These are phyloP conservation scores for Nicator chloris DNA, from an alignment of 2,113 vertebrate genomes.

Conservation along the genomic window DNA sequence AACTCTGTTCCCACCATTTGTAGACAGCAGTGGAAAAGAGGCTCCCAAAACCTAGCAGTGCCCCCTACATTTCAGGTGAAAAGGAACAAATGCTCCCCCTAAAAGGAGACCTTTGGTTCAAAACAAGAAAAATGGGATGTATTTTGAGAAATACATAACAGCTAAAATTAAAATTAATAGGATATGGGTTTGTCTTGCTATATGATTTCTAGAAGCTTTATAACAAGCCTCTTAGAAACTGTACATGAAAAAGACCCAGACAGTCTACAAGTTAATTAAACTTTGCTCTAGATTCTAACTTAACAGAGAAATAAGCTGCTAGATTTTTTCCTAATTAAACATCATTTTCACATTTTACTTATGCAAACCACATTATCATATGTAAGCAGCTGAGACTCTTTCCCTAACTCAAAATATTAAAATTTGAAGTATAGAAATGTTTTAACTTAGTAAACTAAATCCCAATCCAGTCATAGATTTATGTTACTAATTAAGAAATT, in stretches of 20 bases:
- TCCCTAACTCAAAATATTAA: slow-evolving; percentile 6
- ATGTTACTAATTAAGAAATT: neutral
- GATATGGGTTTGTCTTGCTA: neutral
- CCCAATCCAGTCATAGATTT: neutral
- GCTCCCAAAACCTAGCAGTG: rapidly evolving
- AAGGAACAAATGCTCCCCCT: neutral
- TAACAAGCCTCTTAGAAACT: neutral
- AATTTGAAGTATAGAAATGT: neutral
- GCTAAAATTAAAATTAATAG: neutral
- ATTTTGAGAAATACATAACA: neutral
- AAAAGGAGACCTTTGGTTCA: neutral
- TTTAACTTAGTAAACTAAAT: neutral
- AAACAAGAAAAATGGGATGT: neutral
- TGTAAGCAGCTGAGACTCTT: neutral
- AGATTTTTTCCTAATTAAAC: slow-evolving; percentile 20
- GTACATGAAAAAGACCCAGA: neutral
- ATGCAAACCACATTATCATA: slow-evolving; percentile 4
- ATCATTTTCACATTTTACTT: slow-evolving; percentile 12
- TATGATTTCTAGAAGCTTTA: neutral
- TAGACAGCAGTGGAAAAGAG: neutral
- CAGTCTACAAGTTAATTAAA: slow-evolving; percentile 1
- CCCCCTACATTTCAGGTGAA: neutral
- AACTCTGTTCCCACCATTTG: neutral
- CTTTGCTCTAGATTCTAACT: neutral
- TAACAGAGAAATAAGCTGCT: neutral